Evolutionary conservation across 2,113 vertebrate genomes (phyloP), one percentile per base, ranked within the genome.

Genomic region (Leucopternis melanops): DNA sequence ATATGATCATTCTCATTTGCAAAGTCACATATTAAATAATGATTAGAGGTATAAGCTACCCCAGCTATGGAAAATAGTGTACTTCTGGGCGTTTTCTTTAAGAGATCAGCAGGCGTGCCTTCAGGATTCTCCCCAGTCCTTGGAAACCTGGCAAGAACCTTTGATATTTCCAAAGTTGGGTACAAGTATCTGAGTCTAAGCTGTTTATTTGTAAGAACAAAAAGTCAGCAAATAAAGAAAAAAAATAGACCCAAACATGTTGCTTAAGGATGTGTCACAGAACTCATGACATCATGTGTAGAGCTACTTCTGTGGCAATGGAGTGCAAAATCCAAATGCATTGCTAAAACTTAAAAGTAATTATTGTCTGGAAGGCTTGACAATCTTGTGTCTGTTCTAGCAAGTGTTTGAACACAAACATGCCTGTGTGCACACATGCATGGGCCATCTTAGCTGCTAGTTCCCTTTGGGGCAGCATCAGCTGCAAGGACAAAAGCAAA

Each of bases 151-250:
- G 7, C 70, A 52, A 67, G 67, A 90, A 34, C 29, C n/a, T 71
- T 55, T 40, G 55, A 34, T 81, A 67, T 90, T 91, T 91, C 44
- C 67, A 27, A 40, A 81, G 17, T 10, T 49, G 38, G 10, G 13
- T 27, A 40, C 16, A 57, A 78, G 70, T 32, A 79, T 26, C 54
- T 26, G 34, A 87, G 44, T 23, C 57, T 63, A 45, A 61, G n/a
- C 36, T 81, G 21, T 67, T 88, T 40, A 34, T 63, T 86, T 86
- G 86, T 61, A 88, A 93, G 38, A 88, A n/a, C 25, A 86, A 81
- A 77, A 83, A 90, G 34, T 62, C 52, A 69, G 55, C 59, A 86
- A 96, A 86, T 90, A 85, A 67, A 63, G 23, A 19, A 91, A 79
- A 21, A 79, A 77, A 91, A 17, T 34, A 90, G 47, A 79, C 31